phyloP scores from a whole-genome alignment of 2,113 vertebrate genomes.

The Peromyscus californicus region DNA sequence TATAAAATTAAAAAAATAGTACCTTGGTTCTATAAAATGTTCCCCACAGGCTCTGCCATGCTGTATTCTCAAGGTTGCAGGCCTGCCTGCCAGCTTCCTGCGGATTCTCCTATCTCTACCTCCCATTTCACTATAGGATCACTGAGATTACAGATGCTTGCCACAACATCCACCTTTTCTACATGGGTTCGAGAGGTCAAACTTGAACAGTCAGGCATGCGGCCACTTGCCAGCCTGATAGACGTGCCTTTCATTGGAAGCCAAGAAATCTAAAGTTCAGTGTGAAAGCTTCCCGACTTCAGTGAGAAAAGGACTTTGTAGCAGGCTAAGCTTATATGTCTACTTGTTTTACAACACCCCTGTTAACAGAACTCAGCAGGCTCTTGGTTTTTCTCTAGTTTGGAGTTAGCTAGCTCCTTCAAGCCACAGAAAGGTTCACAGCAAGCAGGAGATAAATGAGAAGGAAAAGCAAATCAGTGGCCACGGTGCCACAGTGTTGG shows the following conservation, averaged over 20 bases:
- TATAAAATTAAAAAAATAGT: background rate
- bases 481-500: background rate
- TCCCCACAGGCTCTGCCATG: background rate
- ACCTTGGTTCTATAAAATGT: background rate
- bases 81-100: background rate
- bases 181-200: too few species aligned
- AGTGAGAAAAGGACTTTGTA: background rate
- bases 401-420: background rate
- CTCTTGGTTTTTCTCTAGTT: background rate
- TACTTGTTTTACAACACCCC: background rate
- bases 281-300: background rate
- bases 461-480: background rate
- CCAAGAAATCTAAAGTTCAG: background rate
- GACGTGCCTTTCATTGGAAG: background rate
- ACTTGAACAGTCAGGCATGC: too few species aligned
- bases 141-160: too few species aligned
- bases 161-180: background rate
- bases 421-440: background rate
- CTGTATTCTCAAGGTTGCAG: background rate
- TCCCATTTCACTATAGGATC: background rate
- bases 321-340: background rate
- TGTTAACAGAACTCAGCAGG: background rate
- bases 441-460: background rate
- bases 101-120: background rate
- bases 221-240: background rate